These are phyloP conservation scores for Apoderus coryli DNA, from an alignment of 2,888 invertebrate genomes.

Conservation along the genomic window DNA sequence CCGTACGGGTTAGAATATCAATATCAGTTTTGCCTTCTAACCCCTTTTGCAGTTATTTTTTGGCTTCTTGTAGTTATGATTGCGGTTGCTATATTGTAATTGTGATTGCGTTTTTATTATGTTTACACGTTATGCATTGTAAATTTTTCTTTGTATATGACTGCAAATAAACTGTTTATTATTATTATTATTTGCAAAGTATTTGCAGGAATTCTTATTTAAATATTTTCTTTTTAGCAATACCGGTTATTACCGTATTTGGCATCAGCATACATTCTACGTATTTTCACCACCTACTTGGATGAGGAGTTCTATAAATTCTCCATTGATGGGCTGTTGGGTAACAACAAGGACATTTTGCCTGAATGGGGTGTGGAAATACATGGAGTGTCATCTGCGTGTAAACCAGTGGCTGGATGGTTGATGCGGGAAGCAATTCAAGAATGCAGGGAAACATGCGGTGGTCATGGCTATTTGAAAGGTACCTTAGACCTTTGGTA, in stretches of 20 bases:
- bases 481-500: slow-evolving; percentile 31
- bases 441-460: slow-evolving; percentile 86
- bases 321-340: slow-evolving; percentile 18
- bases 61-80: no score
- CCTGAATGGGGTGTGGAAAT: slow-evolving; percentile 47
- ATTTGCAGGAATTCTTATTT: no score
- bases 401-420: slow-evolving; percentile 75
- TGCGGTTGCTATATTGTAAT: no score
- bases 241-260: slow-evolving; percentile 56
- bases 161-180: no score
- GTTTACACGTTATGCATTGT: no score
- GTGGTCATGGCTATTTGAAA: slow-evolving; percentile 85
- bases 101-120: no score
- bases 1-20: no score
- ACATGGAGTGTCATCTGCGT: slow-evolving; percentile 62
- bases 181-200: no score
- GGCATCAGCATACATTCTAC: slow-evolving; percentile 46
- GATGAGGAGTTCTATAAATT: slow-evolving; percentile 23
- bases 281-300: slow-evolving; percentile 46
- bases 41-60: no score
- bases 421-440: slow-evolving; percentile 74
- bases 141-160: no score
- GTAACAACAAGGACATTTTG: slow-evolving; percentile 22
- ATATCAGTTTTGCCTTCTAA: no score
- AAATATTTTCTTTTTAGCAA: slow-evolving; percentile 42